phyloP scores from a whole-genome alignment of 2,888 invertebrate species.

The Oxytorus armatus region DNA sequence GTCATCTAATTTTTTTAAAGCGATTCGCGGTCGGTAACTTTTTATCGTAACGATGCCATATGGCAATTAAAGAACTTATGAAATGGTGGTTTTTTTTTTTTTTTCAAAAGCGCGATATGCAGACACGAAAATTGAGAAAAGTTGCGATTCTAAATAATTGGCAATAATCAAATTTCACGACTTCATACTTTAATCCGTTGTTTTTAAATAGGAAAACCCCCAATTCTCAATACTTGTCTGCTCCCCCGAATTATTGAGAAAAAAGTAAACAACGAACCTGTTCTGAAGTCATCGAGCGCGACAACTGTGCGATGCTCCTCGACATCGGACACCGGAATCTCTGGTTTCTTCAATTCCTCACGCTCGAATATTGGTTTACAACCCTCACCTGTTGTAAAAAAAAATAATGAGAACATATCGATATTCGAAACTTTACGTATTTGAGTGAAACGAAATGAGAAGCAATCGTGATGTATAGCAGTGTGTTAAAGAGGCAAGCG shows the following conservation, averaged over 20 bases:
- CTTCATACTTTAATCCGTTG: too few species aligned
- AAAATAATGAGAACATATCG: not conserved
- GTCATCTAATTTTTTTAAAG: not conserved
- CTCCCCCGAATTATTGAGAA: not conserved
- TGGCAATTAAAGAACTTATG: too few species aligned
- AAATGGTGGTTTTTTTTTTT: too few species aligned
- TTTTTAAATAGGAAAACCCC: too few species aligned
- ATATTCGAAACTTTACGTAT: slow-evolving; percentile 2
- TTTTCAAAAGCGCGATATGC: too few species aligned
- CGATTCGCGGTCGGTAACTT: too few species aligned
- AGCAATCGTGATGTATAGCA: slow-evolving; percentile 8
- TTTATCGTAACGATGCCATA: too few species aligned
- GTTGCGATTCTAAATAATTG: too few species aligned
- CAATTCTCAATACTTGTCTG: too few species aligned
- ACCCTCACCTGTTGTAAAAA: slow-evolving; percentile 73
- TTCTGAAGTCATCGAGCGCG: slow-evolving; percentile 55
- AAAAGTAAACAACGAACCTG: slow-evolving; percentile 59
- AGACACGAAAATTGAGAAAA: not conserved
- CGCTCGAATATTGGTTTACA: slow-evolving; percentile 77
- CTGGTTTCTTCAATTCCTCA: slow-evolving; percentile 72
- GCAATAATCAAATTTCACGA: too few species aligned
- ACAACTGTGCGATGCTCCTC: slow-evolving; percentile 72
- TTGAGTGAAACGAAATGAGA: not conserved
- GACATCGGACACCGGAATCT: slow-evolving; percentile 59
- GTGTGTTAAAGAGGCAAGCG: slow-evolving; percentile 3